These are phyloP conservation scores for Emys orbicularis DNA, from an alignment of 2,797 vertebrate species.

Conservation along the genomic window DNA sequence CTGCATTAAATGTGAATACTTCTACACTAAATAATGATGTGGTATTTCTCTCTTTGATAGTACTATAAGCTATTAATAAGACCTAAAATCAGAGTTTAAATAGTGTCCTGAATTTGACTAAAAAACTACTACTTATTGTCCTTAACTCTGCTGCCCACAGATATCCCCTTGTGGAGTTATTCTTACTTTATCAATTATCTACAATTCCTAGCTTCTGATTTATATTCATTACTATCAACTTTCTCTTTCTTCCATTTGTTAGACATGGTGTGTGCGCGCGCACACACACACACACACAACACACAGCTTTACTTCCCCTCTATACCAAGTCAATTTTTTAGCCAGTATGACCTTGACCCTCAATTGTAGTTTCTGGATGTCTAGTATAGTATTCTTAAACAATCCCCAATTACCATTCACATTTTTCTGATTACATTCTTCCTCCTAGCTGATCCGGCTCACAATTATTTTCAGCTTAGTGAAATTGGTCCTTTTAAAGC, in stretches of 20 bases:
- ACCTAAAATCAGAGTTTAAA: neutral
- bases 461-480: neutral
- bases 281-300: no score
- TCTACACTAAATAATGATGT: constrained; percentile 18
- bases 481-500: neutral
- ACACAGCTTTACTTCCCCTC: neutral
- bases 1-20: constrained; percentile 52
- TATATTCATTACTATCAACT: neutral
- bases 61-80: neutral
- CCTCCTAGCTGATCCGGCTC: neutral
- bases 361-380: neutral
- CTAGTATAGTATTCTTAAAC: neutral
- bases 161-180: neutral
- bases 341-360: neutral
- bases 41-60: neutral
- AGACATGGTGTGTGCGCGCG: neutral
- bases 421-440: neutral
- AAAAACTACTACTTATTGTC: neutral
- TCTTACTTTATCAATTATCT: neutral
- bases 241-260: neutral
- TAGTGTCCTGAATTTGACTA: neutral
- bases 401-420: neutral
- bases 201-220: neutral
- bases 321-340: neutral
- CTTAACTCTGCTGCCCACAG: neutral